phyloP scores from a whole-genome alignment of 2,888 invertebrate species.

The Hypsopygia costalis region DNA sequence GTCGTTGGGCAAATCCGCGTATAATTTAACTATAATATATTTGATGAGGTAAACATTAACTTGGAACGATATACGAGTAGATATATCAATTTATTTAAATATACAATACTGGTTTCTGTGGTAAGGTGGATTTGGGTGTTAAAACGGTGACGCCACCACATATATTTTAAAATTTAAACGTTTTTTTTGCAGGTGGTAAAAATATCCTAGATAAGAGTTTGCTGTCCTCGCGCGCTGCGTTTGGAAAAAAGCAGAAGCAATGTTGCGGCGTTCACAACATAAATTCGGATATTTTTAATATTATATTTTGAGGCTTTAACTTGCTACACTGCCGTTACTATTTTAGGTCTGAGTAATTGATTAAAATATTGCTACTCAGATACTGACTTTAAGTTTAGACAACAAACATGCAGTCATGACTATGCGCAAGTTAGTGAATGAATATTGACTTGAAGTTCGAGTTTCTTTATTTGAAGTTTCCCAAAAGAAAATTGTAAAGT shows the following conservation, averaged over 20 bases:
- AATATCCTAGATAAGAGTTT: neutral
- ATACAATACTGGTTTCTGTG: conserved; percentile 1
- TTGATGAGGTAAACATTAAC: neutral
- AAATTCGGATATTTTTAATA: neutral
- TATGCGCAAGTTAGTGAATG: no score
- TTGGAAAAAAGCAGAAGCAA: no score
- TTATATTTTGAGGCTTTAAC: neutral
- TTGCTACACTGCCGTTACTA: neutral
- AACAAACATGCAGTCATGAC: no score
- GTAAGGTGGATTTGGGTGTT: neutral
- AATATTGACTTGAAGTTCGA: no score
- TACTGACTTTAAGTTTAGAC: no score
- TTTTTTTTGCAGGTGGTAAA: neutral
- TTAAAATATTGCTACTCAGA: no score
- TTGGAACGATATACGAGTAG: neutral
- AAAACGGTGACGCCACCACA: neutral
- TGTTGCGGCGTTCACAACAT: neutral
- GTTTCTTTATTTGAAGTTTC: no score
- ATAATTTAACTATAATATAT: neutral
- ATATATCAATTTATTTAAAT: conserved; percentile 2
- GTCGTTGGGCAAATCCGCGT: neutral
- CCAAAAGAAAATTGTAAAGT: no score
- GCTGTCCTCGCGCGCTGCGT: neutral
- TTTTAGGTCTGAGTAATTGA: no score
- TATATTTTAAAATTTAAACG: neutral